Conservation (phyloP, 2,888 invertebrate species). For the Hofmannophila pseudospretella region DNA sequence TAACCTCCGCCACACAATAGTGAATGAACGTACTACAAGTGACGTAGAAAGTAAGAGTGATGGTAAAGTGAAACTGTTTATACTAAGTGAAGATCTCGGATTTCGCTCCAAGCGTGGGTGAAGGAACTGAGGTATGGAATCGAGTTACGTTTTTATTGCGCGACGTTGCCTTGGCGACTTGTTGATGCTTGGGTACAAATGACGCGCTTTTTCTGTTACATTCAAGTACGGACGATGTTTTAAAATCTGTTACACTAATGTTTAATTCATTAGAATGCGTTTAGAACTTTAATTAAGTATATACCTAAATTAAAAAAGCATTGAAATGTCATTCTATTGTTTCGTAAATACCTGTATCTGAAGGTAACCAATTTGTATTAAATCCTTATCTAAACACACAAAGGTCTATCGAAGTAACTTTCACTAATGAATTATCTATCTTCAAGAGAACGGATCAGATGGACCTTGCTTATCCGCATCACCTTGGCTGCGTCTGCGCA, state of each 20-base stretch:
- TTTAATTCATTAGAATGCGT: no score
- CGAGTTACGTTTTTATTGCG: constrained; percentile 4
- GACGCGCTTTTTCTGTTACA: no score
- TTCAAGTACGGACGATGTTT: no score
- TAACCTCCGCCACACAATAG: constrained; percentile 19
- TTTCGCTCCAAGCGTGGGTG: constrained; percentile 20
- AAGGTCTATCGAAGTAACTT: constrained; percentile 27
- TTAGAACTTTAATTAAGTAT: no score
- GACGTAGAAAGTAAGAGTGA: constrained; percentile 50
- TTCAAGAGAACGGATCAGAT: constrained; percentile 54
- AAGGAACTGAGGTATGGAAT: constrained; percentile 10
- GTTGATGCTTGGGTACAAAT: background rate
- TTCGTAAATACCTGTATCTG: no score
- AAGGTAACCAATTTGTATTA: no score
- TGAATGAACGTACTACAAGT: constrained; percentile 43
- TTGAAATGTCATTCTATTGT: no score
- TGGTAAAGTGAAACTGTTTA: constrained; percentile 56
- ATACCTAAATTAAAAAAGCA: no score
- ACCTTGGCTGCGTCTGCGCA: constrained; percentile 52
- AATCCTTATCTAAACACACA: no score
- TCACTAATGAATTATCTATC: constrained; percentile 43
- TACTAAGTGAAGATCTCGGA: constrained; percentile 13
- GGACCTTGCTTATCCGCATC: constrained; percentile 55
- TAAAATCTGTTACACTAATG: no score
- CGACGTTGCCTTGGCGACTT: constrained; percentile 13